These are phyloP conservation scores for Ophioninae sp. DNA, from an alignment of 2,888 invertebrate genomes.

Conservation along the genomic window DNA sequence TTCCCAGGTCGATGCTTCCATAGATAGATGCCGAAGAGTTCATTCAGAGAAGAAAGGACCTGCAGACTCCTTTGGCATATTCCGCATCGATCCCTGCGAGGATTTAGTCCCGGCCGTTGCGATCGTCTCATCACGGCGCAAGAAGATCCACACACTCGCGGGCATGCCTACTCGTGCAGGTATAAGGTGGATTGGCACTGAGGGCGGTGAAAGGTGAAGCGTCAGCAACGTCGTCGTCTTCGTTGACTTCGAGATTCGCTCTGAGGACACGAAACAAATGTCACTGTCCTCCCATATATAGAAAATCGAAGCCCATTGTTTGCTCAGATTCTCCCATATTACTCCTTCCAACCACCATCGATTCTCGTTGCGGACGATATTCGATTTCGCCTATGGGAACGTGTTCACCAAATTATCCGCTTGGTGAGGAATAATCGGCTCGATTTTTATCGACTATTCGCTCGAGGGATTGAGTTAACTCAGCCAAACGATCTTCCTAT, in stretches of 20 bases:
- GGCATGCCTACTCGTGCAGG: constrained; percentile 28
- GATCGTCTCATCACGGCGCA: constrained; percentile 17
- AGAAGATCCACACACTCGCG: constrained; percentile 5
- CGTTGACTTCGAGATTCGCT: constrained; percentile 52
- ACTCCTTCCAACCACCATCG: constrained; percentile 9
- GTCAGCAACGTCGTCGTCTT: constrained; percentile 44
- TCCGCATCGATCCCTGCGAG: constrained; percentile 42
- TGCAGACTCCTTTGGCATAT: constrained; percentile 22
- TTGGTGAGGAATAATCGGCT: constrained; percentile 31
- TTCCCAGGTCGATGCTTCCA: background rate
- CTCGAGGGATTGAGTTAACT: background rate
- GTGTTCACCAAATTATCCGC: constrained; percentile 16
- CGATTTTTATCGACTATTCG: background rate
- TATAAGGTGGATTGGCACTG: constrained; percentile 53
- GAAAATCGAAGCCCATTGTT: constrained; percentile 62
- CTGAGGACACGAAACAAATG: constrained; percentile 64
- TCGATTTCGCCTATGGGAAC: constrained; percentile 28
- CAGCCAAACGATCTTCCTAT: background rate
- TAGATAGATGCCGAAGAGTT: constrained; percentile 50
- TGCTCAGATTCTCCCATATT: constrained; percentile 35
- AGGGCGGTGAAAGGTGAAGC: constrained; percentile 68
- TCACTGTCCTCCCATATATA: constrained; percentile 68
- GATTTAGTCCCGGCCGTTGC: constrained; percentile 53
- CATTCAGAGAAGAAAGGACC: constrained; percentile 31
- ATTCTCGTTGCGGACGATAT: constrained; percentile 36